Evolutionary conservation across 2,888 invertebrate genomes (phyloP), one percentile per base, ranked within the genome.

Genomic region (Xylota segnis): DNA sequence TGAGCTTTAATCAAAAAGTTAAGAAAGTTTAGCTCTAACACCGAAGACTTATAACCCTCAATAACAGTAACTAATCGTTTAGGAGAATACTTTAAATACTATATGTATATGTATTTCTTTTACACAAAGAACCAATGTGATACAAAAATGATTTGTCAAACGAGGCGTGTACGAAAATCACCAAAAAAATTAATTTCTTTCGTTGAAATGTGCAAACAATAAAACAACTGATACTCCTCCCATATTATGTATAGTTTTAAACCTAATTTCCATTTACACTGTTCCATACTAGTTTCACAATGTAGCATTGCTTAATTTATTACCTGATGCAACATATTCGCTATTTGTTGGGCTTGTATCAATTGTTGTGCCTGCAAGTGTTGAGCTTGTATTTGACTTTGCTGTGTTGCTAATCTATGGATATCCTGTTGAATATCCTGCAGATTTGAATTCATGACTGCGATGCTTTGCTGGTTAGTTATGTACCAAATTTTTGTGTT

Each of bases 381-480:
- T 88, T 93, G 93, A 52, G 93, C 93, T 91, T 94, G 95, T 89
- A 96, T 95, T 92, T 96, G 96, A 92, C 94, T 95, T 91, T 96
- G 96, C 90, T 97, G 97, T 87, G 95, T 95, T 83, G 97, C 96
- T 88, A 98, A 94, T 89, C 97, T 95, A 93, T 97, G 97, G 91
- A 98, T 98, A 93, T 98, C 98, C 88, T 96, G 96, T 93, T 98
- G 98, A 90, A 98, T 96, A 93, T 98, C 98, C 91, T 96, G 96
- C 90, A 98, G 95, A 94, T 97, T 98, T 93, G 95, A 95, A 94
- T 98, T 98, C 96, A 98, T 97, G 87, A 91, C 90, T 88, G 91
- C 92, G 89, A 92, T 91, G 90, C 92, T 92, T 90, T 94, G 93
- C 91, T 94, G 93, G 40, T 76, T 77, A 59, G 29, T 61, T 76